Percentiles rank a stretch among this genome's conserved stretches.
These are phyloP conservation scores for Sander lucioperca DNA, from an alignment of 2,113 vertebrate genomes.

Conservation along the genomic window DNA sequence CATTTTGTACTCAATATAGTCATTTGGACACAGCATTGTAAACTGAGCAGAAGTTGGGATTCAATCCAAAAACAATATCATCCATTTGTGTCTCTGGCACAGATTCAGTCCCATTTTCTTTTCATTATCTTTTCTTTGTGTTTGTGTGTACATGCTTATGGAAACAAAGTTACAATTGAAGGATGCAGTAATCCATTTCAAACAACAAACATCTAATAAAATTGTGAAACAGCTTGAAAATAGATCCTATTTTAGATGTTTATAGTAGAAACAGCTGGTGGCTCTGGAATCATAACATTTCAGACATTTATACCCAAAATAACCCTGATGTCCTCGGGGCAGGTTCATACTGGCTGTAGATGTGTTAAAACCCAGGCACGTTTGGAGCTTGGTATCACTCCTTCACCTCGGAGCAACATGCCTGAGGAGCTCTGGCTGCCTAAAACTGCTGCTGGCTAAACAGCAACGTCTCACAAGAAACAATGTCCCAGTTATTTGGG, in stretches of 20 bases:
- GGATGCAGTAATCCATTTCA: conserved; percentile 30
- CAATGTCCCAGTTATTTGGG: background rate
- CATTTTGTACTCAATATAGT: conserved; percentile 30
- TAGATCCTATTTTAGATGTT: conserved; percentile 34
- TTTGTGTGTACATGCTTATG: conserved; percentile 8
- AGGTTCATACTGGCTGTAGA: background rate
- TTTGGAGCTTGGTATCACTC: background rate
- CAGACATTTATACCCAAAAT: background rate
- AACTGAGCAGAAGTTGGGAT: conserved; percentile 35
- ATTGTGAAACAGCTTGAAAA: conserved; percentile 6
- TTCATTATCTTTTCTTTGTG: conserved; percentile 15
- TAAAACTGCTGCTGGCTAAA: background rate
- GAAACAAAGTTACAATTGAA: conserved; percentile 11
- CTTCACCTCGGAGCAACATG: background rate
- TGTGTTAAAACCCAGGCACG: background rate
- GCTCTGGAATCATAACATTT: conserved; percentile 1
- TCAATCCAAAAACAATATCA: conserved; percentile 26
- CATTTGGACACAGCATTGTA: conserved; percentile 12
- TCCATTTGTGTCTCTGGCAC: conserved; percentile 50
- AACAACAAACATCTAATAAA: conserved; percentile 21
- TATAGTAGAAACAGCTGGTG: conserved; percentile 9
- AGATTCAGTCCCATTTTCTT: conserved; percentile 31
- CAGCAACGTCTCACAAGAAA: background rate
- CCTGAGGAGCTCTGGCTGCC: background rate
- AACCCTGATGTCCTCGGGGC: background rate